These are phyloP conservation scores for cat (Felis catus) DNA, from an alignment of 2,113 vertebrate species.

Conservation along the genomic window F.catus_Fca126_mat1.0 CM031426.1:29457501-29458000, in stretches of 20 bases:
- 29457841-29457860: background rate
- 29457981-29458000: background rate
- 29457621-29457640: background rate
- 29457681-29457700: background rate
- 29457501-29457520: background rate
- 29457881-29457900: background rate
- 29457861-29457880: background rate
- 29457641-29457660: background rate
- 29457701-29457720: background rate
- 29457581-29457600: background rate
- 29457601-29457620: background rate
- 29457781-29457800: background rate
- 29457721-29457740: background rate
- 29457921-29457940: background rate
- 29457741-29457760: background rate
- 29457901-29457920: background rate
- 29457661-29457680: background rate
- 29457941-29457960: background rate
- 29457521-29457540: accelerated
- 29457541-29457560: background rate
- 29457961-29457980: background rate
- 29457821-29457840: background rate
- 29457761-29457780: background rate
- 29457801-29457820: background rate
- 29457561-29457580: background rate